Evolutionary conservation across 2,797 vertebrate species (phyloP).

Genomic region (Cyprinodon diabolis): DNA sequence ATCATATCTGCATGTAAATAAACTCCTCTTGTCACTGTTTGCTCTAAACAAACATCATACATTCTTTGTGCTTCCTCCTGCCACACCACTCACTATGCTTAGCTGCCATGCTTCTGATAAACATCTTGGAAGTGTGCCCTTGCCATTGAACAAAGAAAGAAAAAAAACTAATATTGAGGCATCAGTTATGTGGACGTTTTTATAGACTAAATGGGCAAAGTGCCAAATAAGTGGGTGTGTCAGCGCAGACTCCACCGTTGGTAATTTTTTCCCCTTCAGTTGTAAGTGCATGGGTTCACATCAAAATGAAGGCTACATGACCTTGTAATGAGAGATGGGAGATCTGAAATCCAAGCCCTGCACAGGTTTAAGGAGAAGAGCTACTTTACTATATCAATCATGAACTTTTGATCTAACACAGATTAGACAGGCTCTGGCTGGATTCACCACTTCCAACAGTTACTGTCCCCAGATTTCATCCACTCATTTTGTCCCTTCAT

Average conservation of each 20-base stretch:
- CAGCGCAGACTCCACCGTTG: constrained; percentile 63
- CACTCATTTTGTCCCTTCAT: background rate
- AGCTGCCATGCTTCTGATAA: constrained; percentile 69
- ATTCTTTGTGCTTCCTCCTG: constrained; percentile 54
- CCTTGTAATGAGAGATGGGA: constrained; percentile 53
- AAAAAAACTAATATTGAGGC: constrained; percentile 70
- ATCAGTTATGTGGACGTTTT: constrained; percentile 78
- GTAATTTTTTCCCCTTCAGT: constrained; percentile 69
- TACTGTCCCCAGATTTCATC: background rate
- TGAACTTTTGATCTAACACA: constrained; percentile 6
- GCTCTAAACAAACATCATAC: constrained; percentile 66
- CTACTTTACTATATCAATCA: constrained; percentile 27
- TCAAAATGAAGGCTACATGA: constrained; percentile 61
- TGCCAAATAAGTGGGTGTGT: constrained; percentile 80
- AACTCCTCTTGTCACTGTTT: constrained; percentile 65
- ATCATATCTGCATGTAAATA: constrained; percentile 65
- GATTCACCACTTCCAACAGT: background rate
- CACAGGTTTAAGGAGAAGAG: constrained; percentile 26
- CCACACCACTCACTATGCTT: constrained; percentile 45
- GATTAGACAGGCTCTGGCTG: background rate
- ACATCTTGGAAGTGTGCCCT: constrained; percentile 69
- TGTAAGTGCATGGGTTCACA: constrained; percentile 64
- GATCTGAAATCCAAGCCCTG: constrained; percentile 33
- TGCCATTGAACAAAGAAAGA: constrained; percentile 57
- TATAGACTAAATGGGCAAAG: constrained; percentile 66